Percentiles rank a stretch among this genome's conserved stretches.
phyloP scores from a whole-genome alignment of 2,888 invertebrate genomes.

The Drosophila siamana region DNA sequence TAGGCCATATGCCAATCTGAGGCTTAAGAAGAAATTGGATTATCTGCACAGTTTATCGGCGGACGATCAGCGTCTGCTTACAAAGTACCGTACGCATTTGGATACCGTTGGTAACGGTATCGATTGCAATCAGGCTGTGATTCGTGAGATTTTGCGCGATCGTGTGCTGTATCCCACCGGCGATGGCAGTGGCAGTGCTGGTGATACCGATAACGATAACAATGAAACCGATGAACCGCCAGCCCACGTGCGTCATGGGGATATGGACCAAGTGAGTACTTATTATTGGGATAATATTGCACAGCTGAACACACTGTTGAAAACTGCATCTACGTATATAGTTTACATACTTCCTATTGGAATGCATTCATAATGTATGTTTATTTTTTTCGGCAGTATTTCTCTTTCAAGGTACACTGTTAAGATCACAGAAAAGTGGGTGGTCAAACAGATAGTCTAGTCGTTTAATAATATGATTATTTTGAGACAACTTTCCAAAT shows the following conservation, averaged over 20 bases:
- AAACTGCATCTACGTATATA: too few species aligned
- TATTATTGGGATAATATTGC: neutral
- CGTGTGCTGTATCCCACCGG: conserved; percentile 88
- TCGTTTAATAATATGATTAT: too few species aligned
- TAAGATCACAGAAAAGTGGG: too few species aligned
- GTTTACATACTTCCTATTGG: too few species aligned
- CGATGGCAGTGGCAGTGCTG: conserved; percentile 5
- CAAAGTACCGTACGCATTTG: conserved; percentile 91
- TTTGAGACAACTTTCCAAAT: too few species aligned
- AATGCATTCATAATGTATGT: too few species aligned
- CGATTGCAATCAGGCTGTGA: conserved; percentile 87
- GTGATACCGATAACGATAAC: conserved; percentile 28
- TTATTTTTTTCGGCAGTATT: too few species aligned
- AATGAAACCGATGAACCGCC: conserved; percentile 58
- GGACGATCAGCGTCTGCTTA: conserved; percentile 91
- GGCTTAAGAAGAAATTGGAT: conserved; percentile 91
- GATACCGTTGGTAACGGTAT: conserved; percentile 91
- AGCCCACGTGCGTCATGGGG: conserved; percentile 80
- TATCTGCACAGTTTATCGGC: conserved; percentile 90
- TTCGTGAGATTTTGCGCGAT: conserved; percentile 86
- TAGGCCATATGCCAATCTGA: conserved; percentile 91
- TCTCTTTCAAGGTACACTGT: too few species aligned
- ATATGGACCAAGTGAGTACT: conserved; percentile 83
- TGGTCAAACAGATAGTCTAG: too few species aligned
- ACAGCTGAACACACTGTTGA: too few species aligned